These are phyloP conservation scores for Cetonia aurata DNA, from an alignment of 2,888 invertebrate species.

Conservation along the genomic window DNA sequence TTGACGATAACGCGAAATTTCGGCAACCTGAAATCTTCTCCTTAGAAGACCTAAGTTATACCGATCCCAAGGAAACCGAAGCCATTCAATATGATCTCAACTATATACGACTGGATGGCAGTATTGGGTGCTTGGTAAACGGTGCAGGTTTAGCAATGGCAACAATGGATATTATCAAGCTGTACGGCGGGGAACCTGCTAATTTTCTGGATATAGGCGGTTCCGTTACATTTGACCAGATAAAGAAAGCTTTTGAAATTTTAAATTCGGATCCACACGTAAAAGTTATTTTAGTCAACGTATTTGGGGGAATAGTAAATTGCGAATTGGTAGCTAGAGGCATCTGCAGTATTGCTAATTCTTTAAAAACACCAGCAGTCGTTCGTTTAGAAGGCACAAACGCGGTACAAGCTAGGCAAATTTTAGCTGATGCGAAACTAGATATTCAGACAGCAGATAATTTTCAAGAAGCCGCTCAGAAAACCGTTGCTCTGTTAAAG, in stretches of 20 bases:
- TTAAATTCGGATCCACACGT: constrained; percentile 87
- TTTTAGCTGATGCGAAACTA: constrained; percentile 83
- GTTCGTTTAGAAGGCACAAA: constrained; percentile 95
- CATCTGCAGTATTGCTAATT: constrained; percentile 85
- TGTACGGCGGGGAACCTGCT: constrained; percentile 93
- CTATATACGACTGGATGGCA: constrained; percentile 86
- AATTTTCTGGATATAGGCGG: constrained; percentile 97
- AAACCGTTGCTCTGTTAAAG: constrained; percentile 73
- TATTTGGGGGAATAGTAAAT: constrained; percentile 97
- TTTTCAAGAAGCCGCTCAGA: constrained; percentile 89
- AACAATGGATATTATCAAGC: constrained; percentile 96
- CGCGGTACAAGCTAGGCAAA: constrained; percentile 80
- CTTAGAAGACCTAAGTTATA: constrained; percentile 84
- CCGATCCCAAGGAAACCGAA: constrained; percentile 89
- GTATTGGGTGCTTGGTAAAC: constrained; percentile 92
- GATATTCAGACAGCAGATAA: constrained; percentile 82
- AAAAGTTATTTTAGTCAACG: constrained; percentile 92
- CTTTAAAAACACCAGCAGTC: constrained; percentile 85
- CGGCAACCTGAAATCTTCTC: constrained; percentile 87
- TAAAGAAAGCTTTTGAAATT: constrained; percentile 88
- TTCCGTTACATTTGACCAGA: constrained; percentile 90
- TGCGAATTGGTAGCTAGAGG: constrained; percentile 94
- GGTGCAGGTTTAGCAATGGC: constrained; percentile 99
- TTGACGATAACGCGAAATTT: constrained; percentile 95
- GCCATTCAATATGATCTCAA: constrained; percentile 88